Percentiles rank a stretch among this genome's conserved stretches.
phyloP scores from a whole-genome alignment of 2,113 vertebrate species.

The Podarcis cretensis region DNA sequence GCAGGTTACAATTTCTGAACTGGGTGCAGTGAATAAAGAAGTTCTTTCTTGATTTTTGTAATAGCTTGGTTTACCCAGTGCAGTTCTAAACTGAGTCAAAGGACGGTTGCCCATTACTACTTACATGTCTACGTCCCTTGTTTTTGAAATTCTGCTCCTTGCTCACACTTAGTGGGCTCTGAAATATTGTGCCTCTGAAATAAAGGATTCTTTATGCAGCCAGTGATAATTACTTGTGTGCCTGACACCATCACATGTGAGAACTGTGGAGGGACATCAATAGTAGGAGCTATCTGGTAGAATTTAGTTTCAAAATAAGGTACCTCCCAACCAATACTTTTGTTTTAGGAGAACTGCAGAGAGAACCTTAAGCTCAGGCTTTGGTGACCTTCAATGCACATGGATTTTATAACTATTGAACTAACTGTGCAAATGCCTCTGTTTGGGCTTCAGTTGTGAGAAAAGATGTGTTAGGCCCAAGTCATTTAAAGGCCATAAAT shows the following conservation, averaged over 20 bases:
- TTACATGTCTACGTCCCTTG: neutral
- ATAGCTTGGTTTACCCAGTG: neutral
- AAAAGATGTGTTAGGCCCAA: neutral
- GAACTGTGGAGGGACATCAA: neutral
- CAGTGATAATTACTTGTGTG: neutral
- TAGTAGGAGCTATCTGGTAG: no score
- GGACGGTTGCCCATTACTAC: neutral
- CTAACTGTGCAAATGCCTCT: neutral
- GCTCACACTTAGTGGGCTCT: neutral
- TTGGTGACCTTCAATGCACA: neutral
- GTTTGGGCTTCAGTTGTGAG: neutral
- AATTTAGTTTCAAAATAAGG: neutral
- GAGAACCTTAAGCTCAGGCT: neutral
- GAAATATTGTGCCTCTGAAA: neutral
- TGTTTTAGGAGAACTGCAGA: neutral
- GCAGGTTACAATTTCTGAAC: neutral
- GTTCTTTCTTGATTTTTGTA: no score
- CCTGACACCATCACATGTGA: neutral
- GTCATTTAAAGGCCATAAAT: neutral
- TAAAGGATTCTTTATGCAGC: neutral
- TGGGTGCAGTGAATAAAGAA: neutral
- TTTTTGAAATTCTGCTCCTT: neutral
- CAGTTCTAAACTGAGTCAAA: neutral
- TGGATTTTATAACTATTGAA: neutral
- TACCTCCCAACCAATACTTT: neutral